A percentile compares a stretch with the other conserved stretches of the same genome.
Conservation (phyloP, 2,888 invertebrate genomes). For the Drosophila fungiperda region DNA sequence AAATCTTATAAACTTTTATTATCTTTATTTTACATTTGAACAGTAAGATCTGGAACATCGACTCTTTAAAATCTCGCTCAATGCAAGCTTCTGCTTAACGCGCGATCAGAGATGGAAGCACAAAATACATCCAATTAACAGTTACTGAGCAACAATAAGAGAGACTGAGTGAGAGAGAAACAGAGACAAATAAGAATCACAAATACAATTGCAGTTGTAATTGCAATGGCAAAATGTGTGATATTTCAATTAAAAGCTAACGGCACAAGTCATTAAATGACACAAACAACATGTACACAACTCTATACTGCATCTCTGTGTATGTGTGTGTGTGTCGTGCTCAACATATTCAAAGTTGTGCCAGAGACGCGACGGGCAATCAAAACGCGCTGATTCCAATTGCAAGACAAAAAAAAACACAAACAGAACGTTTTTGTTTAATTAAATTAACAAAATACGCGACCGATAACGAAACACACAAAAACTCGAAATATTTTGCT, state of each 20-base stretch:
- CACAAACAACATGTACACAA: constrained; percentile 53
- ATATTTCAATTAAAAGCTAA: constrained; percentile 78
- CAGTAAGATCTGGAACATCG: neutral
- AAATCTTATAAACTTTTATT: neutral
- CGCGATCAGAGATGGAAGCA: constrained; percentile 11
- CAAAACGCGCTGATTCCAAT: constrained; percentile 70
- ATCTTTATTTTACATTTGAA: neutral
- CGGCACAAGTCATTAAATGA: constrained; percentile 71
- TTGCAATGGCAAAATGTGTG: constrained; percentile 64
- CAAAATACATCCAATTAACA: constrained; percentile 31
- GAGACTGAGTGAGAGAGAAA: constrained; percentile 3
- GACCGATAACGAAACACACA: constrained; percentile 49
- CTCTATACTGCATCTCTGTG: constrained; percentile 3
- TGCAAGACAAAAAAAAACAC: constrained; percentile 67
- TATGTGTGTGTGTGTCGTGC: constrained; percentile 33
- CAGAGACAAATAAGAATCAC: constrained; percentile 2
- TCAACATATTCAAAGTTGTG: constrained; percentile 76
- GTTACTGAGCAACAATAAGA: constrained; percentile 6
- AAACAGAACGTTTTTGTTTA: constrained; percentile 79
- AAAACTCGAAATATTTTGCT: constrained; percentile 57
- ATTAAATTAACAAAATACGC: constrained; percentile 78
- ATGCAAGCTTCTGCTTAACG: neutral
- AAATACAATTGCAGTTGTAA: constrained; percentile 31
- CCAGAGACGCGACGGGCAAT: constrained; percentile 50
- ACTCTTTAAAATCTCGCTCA: neutral